Base-by-base conservation (phyloP, 2,797 vertebrate species). In the Sebastes elongatus region DNA sequence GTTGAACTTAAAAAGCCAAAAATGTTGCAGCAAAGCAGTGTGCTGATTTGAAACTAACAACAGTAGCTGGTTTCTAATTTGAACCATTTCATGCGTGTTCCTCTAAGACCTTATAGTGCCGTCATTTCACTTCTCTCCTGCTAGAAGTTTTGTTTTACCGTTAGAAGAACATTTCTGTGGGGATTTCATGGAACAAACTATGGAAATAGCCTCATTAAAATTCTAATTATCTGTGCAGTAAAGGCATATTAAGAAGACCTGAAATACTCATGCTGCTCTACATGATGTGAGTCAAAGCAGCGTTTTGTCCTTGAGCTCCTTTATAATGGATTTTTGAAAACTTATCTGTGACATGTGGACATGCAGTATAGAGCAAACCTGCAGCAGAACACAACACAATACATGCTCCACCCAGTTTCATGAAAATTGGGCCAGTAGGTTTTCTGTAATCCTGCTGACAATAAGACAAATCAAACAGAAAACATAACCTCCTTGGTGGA, bases 231-330 rank as follows among this genome's bases (percentile, higher is more conserved):
- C 78, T 79, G 72, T 30, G 68, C 66, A 32, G 64, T 73, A 60
- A 80, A 86, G 78, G 86, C 85, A 72, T 67, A 82, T 74, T 72
- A 71, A 71, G 72, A 65, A 72, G 82, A 88, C 64, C 84, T 80
- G 70, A 74, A 82, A 78, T 71, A 79, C 65, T 70, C 10, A 0
- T 27, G 30, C 77, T 83, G 86, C 80, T 89, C 80, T 53, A 70
- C 71, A 85, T 81, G 82, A 78, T 25, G 49, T 64, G 61, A 53
- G 3, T 64, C 56, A 35, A 80, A 71, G 80, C 78, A 42, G 53
- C 13, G 16, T 69, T 83, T 82, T 88, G 88, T 88, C 89, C 91
- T 89, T 91, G 80, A 89, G 82, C 78, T 81, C 62, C 2, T 60
- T 72, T 83, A 81, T 80, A 82, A 85, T 84, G 71, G 79, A 66